These are phyloP conservation scores for Platycheirus albimanus DNA, from an alignment of 2,888 invertebrate species.

Conservation along the genomic window DNA sequence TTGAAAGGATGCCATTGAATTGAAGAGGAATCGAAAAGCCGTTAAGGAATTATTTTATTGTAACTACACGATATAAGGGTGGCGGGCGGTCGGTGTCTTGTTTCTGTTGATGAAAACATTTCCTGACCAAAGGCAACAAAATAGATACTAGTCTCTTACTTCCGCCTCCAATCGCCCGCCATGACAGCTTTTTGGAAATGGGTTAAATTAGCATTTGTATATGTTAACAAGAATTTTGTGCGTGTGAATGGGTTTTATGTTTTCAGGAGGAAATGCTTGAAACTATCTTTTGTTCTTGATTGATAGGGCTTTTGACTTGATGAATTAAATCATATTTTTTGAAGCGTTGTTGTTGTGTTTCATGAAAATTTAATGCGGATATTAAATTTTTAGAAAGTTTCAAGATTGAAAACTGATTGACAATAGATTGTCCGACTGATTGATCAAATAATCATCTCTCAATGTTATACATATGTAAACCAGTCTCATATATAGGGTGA, in stretches of 20 bases:
- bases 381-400: no score
- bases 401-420: no score
- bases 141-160: background rate
- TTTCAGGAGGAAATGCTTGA: background rate
- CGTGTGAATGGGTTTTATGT: background rate
- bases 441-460: no score
- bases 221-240: background rate
- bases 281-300: background rate
- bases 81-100: background rate
- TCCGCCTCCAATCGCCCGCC: no score
- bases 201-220: background rate
- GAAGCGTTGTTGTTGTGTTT: no score
- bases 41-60: constrained; percentile 11
- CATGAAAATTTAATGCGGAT: no score
- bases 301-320: background rate
- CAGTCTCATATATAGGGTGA: no score
- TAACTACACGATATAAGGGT: background rate
- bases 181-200: background rate
- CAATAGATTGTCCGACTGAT: no score
- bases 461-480: no score
- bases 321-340: no score
- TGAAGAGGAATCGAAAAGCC: constrained; percentile 11
- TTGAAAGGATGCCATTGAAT: constrained; percentile 3
- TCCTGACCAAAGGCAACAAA: background rate
- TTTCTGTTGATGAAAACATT: background rate